Percentiles rank a stretch among this genome's conserved stretches.
These are phyloP conservation scores for Meganola albula DNA, from an alignment of 2,888 invertebrate genomes.

Conservation along the genomic window DNA sequence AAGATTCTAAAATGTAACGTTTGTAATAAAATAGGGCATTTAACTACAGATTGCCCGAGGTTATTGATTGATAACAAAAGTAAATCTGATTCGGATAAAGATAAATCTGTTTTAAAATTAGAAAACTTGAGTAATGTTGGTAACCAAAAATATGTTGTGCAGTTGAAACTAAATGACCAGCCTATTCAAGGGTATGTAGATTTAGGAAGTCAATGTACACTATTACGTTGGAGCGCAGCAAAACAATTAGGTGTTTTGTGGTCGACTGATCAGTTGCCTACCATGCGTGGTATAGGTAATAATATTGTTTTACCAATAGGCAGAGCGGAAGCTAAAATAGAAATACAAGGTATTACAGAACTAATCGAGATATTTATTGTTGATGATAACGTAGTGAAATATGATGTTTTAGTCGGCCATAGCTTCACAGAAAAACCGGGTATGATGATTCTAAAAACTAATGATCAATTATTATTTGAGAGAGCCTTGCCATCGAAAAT, in stretches of 20 bases:
- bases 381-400: constrained; percentile 2
- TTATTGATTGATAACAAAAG: neutral
- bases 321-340: neutral
- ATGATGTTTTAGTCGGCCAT: constrained; percentile 1
- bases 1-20: constrained; percentile 6
- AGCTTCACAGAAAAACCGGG: constrained; percentile 6
- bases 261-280: constrained; percentile 1
- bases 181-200: constrained; percentile 4
- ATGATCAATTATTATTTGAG: neutral
- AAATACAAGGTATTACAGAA: neutral
- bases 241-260: constrained; percentile 2
- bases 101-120: neutral
- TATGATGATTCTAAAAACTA: constrained; percentile 4
- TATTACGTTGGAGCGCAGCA: constrained; percentile 3
- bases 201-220: constrained; percentile 10
- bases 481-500: neutral
- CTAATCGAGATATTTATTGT: neutral
- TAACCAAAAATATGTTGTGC: constrained; percentile 3
- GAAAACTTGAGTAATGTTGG: neutral
- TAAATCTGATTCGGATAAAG: neutral
- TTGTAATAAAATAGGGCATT: constrained; percentile 8
- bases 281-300: constrained; percentile 9
- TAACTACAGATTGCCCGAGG: constrained; percentile 4
- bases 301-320: neutral
- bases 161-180: constrained; percentile 1